phyloP scores from a whole-genome alignment of 2,797 vertebrate species.

The Callimico goeldii region DNA sequence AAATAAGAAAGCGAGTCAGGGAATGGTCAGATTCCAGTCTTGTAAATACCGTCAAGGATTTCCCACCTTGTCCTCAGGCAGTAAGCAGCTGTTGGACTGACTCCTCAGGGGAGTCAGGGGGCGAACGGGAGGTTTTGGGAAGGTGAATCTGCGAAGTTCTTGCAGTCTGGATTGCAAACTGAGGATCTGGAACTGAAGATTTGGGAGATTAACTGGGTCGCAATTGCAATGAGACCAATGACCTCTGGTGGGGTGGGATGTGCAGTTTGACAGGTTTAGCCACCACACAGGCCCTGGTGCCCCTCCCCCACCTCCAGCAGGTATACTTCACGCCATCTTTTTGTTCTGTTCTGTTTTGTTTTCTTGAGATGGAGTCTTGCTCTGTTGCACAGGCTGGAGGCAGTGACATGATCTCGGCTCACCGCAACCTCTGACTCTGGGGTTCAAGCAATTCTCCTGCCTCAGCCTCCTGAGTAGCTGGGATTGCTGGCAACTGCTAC shows the following conservation, averaged over 20 bases:
- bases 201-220: background rate
- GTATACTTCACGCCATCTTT: background rate
- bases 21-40: background rate
- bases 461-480: background rate
- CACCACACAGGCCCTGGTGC: too few species aligned
- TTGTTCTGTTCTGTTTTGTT: background rate
- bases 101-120: rapidly evolving
- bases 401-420: background rate
- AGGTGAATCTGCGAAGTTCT: background rate
- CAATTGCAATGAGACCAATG: background rate
- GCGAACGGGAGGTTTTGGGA: background rate
- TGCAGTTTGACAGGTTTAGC: background rate
- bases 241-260: background rate
- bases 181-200: background rate
- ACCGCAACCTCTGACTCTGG: background rate
- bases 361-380: background rate
- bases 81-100: background rate
- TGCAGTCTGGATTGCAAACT: background rate
- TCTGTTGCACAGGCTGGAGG: background rate
- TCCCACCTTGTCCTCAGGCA: background rate
- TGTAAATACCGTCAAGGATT: background rate
- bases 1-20: too few species aligned
- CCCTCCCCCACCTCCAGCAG: background rate
- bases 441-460: background rate
- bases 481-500: background rate